These are phyloP conservation scores for Pectinophora gossypiella DNA, from an alignment of 1,140 invertebrate genomes.

Conservation along the genomic window DNA sequence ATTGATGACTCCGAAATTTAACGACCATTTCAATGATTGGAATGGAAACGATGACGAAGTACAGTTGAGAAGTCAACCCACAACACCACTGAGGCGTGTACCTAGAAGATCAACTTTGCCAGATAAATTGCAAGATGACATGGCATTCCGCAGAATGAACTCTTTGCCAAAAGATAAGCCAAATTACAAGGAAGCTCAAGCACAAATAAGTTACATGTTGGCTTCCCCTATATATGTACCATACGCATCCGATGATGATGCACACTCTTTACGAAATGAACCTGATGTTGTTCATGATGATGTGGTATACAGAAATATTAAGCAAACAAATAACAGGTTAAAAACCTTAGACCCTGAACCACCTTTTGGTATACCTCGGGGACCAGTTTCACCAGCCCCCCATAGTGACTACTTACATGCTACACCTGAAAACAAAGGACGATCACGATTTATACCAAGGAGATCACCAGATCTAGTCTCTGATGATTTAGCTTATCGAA, in stretches of 20 bases:
- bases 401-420: conserved; percentile 90
- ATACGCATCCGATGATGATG: conserved; percentile 65
- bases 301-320: conserved; percentile 87
- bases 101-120: conserved; percentile 69
- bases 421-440: conserved; percentile 77
- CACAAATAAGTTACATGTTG: conserved; percentile 84
- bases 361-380: conserved; percentile 91
- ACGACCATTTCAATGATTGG: conserved; percentile 66
- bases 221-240: conserved; percentile 80
- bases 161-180: conserved; percentile 76
- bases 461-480: conserved; percentile 87
- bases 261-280: conserved; percentile 77
- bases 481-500: conserved; percentile 91
- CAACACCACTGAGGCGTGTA: conserved; percentile 51
- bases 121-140: conserved; percentile 84
- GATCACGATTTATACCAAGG: conserved; percentile 79
- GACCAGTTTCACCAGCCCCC: conserved; percentile 84
- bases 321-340: conserved; percentile 83
- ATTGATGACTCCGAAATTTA: conserved; percentile 76
- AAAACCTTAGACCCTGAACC: conserved; percentile 88
- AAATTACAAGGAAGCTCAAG: conserved; percentile 71
- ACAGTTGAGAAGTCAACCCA: conserved; percentile 59
- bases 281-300: conserved; percentile 90
- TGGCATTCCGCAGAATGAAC: conserved; percentile 85
- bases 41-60: conserved; percentile 67